phyloP scores from a whole-genome alignment of 2,113 vertebrate genomes.

The Anhinga rufa region DNA sequence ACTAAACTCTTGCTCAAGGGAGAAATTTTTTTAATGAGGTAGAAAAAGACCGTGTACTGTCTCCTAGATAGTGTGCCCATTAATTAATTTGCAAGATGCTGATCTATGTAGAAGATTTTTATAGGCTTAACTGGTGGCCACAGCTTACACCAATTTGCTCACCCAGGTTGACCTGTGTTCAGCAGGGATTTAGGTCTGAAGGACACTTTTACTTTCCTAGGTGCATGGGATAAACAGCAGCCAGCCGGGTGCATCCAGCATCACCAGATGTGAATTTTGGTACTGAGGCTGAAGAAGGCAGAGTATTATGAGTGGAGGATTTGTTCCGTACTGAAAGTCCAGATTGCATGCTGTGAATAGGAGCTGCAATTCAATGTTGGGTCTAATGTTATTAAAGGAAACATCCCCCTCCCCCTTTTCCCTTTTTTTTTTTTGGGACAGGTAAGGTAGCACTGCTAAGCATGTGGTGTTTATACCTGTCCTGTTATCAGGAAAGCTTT shows the following conservation, averaged over 20 bases:
- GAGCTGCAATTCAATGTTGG: background rate
- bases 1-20: background rate
- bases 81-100: background rate
- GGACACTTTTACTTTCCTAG: background rate
- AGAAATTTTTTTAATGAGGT: background rate
- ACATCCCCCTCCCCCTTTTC: background rate
- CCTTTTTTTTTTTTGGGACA: background rate
- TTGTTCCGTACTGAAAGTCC: background rate
- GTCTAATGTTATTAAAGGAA: background rate
- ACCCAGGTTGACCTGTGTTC: background rate
- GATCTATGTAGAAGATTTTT: background rate
- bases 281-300: background rate
- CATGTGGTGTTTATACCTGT: background rate
- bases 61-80: background rate
- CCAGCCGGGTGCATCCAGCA: accelerated
- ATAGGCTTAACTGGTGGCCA: background rate
- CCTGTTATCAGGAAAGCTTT: background rate
- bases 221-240: background rate
- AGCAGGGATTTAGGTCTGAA: background rate
- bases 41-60: background rate
- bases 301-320: background rate
- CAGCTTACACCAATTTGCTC: background rate
- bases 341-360: background rate
- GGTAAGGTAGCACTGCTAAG: background rate
- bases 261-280: background rate